Base-by-base conservation (phyloP, 1,140 invertebrate species). In the Stenopsyche tienmushanensis region DNA sequence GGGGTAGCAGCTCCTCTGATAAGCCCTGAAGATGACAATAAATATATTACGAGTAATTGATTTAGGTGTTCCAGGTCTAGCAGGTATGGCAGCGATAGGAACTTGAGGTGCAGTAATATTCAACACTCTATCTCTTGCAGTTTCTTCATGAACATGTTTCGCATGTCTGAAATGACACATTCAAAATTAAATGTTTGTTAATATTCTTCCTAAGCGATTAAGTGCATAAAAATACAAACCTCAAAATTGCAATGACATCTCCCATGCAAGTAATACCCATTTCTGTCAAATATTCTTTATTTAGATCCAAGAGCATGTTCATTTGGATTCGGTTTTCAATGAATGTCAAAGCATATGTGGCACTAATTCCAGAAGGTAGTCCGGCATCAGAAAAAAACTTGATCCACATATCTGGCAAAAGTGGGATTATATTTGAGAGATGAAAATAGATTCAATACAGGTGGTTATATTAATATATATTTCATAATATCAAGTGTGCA, bases 261-360 rank as follows among this genome's bases (percentile, higher is more conserved):
- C 91, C 92, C 83, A 93, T 89, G 15, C 88, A 80, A 0, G 83
- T 84, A 3, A 94, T 91, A 1, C 89, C 91, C 90, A 94, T 93
- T 71, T 92, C 90, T 65, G 84, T 83, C 5, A 94, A 77, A 73
- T 91, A 90, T 72, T 93, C 90, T 74, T 92, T 92, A 65, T 87
- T 91, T 1, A 94, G 77, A 74, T 94, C 91, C 45, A 87, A 73
- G 20, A 94, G 73, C 91, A 93, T 93, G 71, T 91, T 87, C 70
- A 83, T 84, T 72, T 88, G 85, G 26, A 93, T 93, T 53, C 91
- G 82, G 75, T 94, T 91, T 70, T 92, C 89, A 2, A 85, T 85
- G 74, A 94, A 93, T n/a, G 86, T 87, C 23, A 91, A 80, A 0
- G 92, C 91, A 80, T 94, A 94, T 44, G 88, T 88, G 1, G 88